Percentiles rank a stretch among this genome's conserved stretches.
These are phyloP conservation scores for Tetramorium alpestre DNA, from an alignment of 1,140 invertebrate species.

Conservation along the genomic window DNA sequence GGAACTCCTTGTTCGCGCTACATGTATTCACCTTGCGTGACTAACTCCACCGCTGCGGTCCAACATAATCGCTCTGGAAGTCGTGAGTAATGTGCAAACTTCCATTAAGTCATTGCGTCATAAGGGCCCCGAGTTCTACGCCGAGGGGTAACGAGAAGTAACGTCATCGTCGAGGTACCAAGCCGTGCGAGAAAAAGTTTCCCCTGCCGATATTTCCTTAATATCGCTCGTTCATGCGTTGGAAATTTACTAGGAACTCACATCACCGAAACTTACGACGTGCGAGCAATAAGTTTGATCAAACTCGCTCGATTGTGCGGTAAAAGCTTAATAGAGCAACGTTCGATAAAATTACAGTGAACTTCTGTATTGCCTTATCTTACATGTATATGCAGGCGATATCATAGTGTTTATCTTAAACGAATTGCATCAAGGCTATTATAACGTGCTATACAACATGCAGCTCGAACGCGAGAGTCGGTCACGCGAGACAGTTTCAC, in stretches of 20 bases:
- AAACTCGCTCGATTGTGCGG: background rate
- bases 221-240: background rate
- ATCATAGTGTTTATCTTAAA: conserved; percentile 15
- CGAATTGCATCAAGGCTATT: background rate
- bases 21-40: conserved; percentile 72
- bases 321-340: conserved; percentile 6
- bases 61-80: conserved; percentile 70
- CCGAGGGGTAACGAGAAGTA: conserved; percentile 13
- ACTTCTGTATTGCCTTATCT: background rate
- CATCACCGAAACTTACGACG: conserved; percentile 17
- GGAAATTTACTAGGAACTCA: conserved; percentile 20
- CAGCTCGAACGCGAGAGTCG: background rate
- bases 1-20: conserved; percentile 58
- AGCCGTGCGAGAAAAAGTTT: conserved; percentile 47
- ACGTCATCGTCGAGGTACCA: conserved; percentile 38
- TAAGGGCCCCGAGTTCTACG: conserved; percentile 47
- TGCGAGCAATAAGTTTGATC: conserved; percentile 16
- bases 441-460: background rate
- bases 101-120: conserved; percentile 76
- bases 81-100: conserved; percentile 73
- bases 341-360: background rate
- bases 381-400: background rate
- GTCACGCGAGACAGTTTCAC: conserved; percentile 11
- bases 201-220: conserved; percentile 14
- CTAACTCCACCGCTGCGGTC: conserved; percentile 69